phyloP scores from a whole-genome alignment of 2,888 invertebrate species.

The Cantharis flavilabris region DNA sequence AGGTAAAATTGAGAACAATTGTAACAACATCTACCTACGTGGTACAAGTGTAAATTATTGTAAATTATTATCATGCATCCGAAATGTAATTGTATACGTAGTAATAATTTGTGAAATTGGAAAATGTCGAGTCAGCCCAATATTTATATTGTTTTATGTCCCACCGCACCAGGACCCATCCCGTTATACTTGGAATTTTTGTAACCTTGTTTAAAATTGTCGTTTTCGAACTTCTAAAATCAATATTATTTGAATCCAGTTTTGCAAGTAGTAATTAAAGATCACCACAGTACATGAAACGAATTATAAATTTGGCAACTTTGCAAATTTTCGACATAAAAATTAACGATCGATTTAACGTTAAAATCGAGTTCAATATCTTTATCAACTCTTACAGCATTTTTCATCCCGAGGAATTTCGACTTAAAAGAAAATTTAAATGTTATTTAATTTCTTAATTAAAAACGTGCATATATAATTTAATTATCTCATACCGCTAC shows the following conservation, averaged over 20 bases:
- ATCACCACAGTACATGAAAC: neutral
- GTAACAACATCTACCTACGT: constrained; percentile 36
- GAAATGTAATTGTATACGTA: constrained; percentile 32
- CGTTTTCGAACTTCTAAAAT: neutral
- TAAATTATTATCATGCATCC: constrained; percentile 34
- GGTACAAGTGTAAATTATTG: constrained; percentile 39
- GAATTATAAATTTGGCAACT: neutral
- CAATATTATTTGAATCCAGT: neutral
- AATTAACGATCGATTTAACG: neutral
- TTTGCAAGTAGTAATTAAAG: neutral
- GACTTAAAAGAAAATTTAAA: neutral
- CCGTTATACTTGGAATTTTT: neutral
- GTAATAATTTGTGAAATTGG: constrained; percentile 20
- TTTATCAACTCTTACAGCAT: neutral
- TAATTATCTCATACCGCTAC: neutral
- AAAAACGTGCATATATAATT: neutral
- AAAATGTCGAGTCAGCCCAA: constrained; percentile 21
- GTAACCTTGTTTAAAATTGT: neutral
- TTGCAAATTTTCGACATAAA: neutral
- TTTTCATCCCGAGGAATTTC: neutral
- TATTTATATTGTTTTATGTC: neutral
- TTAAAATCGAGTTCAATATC: neutral
- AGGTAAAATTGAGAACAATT: constrained; percentile 2
- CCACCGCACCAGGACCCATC: neutral
- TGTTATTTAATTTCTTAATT: neutral